Base-by-base conservation (phyloP, 2,797 vertebrate species). In the Acrossocheilus fasciatus region DNA sequence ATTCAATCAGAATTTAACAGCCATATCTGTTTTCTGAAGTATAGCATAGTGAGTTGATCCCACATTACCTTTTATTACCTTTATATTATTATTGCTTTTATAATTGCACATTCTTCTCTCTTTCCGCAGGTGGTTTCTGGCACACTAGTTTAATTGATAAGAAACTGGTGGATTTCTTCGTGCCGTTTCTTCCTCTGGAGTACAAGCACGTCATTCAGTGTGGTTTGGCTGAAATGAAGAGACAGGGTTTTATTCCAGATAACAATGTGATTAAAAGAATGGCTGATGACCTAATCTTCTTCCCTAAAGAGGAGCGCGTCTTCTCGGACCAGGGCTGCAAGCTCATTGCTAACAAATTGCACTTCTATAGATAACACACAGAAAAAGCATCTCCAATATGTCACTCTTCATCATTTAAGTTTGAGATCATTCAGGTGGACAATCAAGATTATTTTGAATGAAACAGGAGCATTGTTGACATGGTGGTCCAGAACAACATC, bases 101-200 rank as follows among this genome's bases (percentile, higher is more conserved):
- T 12, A n/a, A 4, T 62, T 26, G n/a, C n/a, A 62, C n/a, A 62
- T 68, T 30, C 18, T 14, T 62, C 11, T 83, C 12, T 54, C 15
- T 66, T 6, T 11, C 15, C 1, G 0, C 6, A 99, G 98, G 97
- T 90, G 98, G 98, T n/a, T 94, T 99, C 87, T 98, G 96, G 96
- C 98, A 93, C 90, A 96, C 96, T 2, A 95, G 95, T 84, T 92
- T 99, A 88, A 98, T 99, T 0, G 97, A 97, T 91, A 97, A 94
- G 90, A 96, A 97, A 93, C 94, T 99, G 91, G 95, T 99, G 69
- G 98, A 99, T 90, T 98, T 96, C 92, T 99, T 98, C 0, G 91
- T 99, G 39, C 98, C 98, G 3, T 98, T 99, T 85, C 95, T 99
- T 86, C 98, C 98, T 6, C 92, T 99, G 95, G 98, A 99, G 91